Conservation (phyloP, 2,113 vertebrate genomes). For the Chionomys nivalis region DNA sequence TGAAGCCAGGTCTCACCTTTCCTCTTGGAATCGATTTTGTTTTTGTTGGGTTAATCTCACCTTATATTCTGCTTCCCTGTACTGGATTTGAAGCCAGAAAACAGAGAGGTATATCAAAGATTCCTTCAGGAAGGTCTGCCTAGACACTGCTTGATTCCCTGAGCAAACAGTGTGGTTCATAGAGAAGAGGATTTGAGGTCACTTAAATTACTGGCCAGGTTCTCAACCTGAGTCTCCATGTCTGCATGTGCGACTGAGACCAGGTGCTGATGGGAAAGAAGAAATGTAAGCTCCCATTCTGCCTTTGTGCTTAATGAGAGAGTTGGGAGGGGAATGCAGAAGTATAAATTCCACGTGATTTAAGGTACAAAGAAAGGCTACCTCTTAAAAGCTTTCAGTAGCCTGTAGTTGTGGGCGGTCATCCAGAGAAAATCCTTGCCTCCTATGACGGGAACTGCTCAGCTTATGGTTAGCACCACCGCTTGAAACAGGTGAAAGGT, state of each 20-base stretch:
- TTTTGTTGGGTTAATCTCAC: background rate
- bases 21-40: background rate
- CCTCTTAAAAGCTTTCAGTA: too few relatives aligned
- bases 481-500: background rate
- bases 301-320: background rate
- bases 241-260: background rate
- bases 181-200: too few relatives aligned
- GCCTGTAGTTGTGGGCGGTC: background rate
- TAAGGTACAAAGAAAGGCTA: background rate
- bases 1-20: background rate
- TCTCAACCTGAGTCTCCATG: background rate
- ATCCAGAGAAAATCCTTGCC: background rate
- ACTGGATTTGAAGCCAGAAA: background rate
- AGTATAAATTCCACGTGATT: background rate
- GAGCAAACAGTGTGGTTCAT: fast-evolving
- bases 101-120: background rate
- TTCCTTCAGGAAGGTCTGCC: background rate
- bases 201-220: background rate
- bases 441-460: background rate
- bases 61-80: too few relatives aligned
- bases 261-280: background rate
- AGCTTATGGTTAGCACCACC: background rate
- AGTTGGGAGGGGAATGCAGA: background rate
- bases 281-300: background rate
- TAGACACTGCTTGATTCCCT: too few relatives aligned